Evolutionary conservation across 1,140 invertebrate genomes (phyloP).

Genomic region (Lepeophtheirus salmonis): DNA sequence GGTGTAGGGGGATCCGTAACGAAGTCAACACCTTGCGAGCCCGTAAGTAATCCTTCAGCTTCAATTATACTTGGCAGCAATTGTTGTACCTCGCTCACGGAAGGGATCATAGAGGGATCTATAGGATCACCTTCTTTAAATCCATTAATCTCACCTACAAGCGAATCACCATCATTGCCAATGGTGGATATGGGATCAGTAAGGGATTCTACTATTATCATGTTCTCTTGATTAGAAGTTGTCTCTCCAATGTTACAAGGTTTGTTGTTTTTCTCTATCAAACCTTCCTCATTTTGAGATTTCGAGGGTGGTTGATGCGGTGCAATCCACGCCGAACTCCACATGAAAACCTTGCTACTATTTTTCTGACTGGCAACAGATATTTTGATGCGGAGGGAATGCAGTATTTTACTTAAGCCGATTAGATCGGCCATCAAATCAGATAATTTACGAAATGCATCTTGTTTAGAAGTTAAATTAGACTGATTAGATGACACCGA

Average conservation of each 20-base stretch:
- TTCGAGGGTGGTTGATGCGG: not conserved
- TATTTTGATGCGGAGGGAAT: conserved; percentile 49
- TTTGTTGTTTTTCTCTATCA: too few relatives aligned
- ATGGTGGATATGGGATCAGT: not conserved
- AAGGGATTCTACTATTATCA: too few relatives aligned
- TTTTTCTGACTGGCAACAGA: conserved; percentile 48
- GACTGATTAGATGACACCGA: conserved; percentile 23
- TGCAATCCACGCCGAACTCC: conserved; percentile 10
- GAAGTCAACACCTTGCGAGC: not conserved
- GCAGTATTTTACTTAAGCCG: conserved; percentile 34
- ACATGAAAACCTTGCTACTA: conserved; percentile 19
- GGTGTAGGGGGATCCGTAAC: not conserved
- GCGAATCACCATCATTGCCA: not conserved
- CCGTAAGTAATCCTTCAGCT: not conserved
- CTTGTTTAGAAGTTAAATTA: conserved; percentile 22
- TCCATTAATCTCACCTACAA: too few relatives aligned
- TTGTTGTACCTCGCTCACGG: conserved; percentile 2
- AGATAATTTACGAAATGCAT: conserved; percentile 19
- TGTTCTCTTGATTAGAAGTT: not conserved
- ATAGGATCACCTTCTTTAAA: too few relatives aligned
- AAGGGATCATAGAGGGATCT: conserved; percentile 7
- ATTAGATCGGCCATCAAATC: conserved; percentile 16
- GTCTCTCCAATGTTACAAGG: not conserved
- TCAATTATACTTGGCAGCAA: conserved; percentile 9
- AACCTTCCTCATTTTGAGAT: not conserved